Conservation (phyloP, 2,888 invertebrate genomes). For the Brachypalpus laphriformis region DNA sequence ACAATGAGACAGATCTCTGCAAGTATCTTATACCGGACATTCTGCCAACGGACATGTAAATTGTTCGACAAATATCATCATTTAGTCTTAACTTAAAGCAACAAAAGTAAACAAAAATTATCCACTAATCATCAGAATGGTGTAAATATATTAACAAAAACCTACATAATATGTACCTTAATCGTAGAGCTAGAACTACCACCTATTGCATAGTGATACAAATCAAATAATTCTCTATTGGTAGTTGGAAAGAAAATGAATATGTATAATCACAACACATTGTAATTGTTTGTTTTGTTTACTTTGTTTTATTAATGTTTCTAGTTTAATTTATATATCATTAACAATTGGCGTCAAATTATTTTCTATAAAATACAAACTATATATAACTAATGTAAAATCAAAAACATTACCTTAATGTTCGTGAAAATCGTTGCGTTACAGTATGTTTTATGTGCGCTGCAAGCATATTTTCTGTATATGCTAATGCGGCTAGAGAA, state of each 20-base stretch:
- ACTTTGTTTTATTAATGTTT: conserved; percentile 44
- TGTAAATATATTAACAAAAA: conserved; percentile 67
- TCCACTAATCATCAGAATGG: conserved; percentile 54
- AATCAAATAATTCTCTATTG: conserved; percentile 5
- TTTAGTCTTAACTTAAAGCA: background rate
- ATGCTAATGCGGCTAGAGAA: conserved; percentile 36
- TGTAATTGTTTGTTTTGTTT: conserved; percentile 14
- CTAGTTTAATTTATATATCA: conserved; percentile 53
- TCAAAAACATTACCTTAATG: conserved; percentile 14
- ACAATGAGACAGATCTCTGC: conserved; percentile 88
- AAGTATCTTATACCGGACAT: conserved; percentile 91
- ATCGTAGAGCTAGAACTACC: conserved; percentile 53
- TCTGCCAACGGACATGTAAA: conserved; percentile 87
- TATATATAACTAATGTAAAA: conserved; percentile 30
- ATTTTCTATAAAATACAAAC: conserved; percentile 53
- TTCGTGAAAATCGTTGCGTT: conserved; percentile 39
- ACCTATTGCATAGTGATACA: conserved; percentile 45
- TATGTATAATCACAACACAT: conserved; percentile 23
- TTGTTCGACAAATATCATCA: background rate
- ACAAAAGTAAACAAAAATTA: conserved; percentile 25
- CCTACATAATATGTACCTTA: conserved; percentile 69
- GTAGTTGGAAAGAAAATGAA: background rate
- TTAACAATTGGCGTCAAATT: conserved; percentile 58
- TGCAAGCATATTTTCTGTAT: conserved; percentile 15
- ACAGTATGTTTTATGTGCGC: no score